Conservation (phyloP, 2,888 invertebrate species). For the Papilio gigon region DNA sequence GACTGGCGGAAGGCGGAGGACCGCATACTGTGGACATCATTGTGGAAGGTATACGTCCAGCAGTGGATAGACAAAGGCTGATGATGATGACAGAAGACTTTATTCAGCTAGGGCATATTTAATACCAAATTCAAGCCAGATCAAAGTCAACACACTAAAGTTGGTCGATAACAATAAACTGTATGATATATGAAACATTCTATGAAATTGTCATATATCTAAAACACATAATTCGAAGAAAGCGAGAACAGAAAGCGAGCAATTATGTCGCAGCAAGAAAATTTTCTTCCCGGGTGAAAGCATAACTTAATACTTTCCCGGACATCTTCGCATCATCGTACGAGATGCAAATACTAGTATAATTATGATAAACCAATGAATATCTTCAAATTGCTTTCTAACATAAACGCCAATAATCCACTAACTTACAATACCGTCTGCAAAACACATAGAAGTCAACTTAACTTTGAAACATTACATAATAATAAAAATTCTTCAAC, state of each 20-base stretch:
- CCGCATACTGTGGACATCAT: too few species aligned
- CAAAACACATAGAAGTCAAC: background rate
- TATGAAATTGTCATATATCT: slow-evolving; percentile 17
- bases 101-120: too few species aligned
- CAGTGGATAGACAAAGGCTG: too few species aligned
- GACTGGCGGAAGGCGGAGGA: too few species aligned
- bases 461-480: background rate
- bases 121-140: too few species aligned
- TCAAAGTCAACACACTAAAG: too few species aligned
- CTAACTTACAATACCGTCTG: background rate
- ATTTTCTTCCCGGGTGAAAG: slow-evolving; percentile 55
- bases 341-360: slow-evolving; percentile 33
- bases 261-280: slow-evolving; percentile 50
- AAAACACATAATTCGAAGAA: slow-evolving; percentile 38
- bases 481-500: background rate
- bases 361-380: slow-evolving; percentile 9
- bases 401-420: background rate
- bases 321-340: slow-evolving; percentile 45
- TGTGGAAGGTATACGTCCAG: too few species aligned
- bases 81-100: too few species aligned
- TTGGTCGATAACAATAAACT: too few species aligned
- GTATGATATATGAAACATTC: too few species aligned
- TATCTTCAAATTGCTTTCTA: slow-evolving; percentile 26
- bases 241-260: slow-evolving; percentile 47
- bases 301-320: slow-evolving; percentile 49